Evolutionary conservation across 2,888 invertebrate species (phyloP), one percentile per base, ranked within the genome.

Genomic region (Taphrorychus bicolor): DNA sequence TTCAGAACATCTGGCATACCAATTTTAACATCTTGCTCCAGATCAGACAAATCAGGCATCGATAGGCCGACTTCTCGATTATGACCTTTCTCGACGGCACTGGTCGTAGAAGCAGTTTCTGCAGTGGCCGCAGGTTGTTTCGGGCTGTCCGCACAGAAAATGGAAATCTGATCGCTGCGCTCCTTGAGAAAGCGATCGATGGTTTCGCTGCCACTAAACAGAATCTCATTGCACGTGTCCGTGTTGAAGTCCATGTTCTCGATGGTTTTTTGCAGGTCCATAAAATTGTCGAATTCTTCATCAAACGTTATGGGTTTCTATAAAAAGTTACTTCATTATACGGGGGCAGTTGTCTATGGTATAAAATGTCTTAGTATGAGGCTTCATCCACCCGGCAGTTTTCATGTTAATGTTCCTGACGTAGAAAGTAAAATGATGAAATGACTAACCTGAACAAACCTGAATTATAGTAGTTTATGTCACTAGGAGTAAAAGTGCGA

Each of bases 41-140:
- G 63, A 42, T 79, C 80, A 5, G 66, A 72, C 58, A 82, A 74
- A 69, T 81, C 81, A 0, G 81, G 82, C 79, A 82, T 81, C 0
- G 82, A 82, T 40, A 82, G 70, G 68, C 78, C 78, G 7, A 81
- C 76, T 65, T 78, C 76, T 49, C 69, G 63, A 40, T 60, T 69
- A n/a, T 24, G 64, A 2, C 23, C 69, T 23, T 71, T 72, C n/a
- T 71, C 66, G 4, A 21, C 22, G 16, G 32, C 21, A 54, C n/a
- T n/a, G n/a, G n/a, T n/a, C n/a, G n/a, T n/a, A n/a, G n/a, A n/a
- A n/a, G n/a, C n/a, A n/a, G 23, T n/a, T 3, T 24, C 40, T 9
- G 11, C 32, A 32, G 14, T 54, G 5, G 3, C 24, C 9, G 19
- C 42, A 19, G 21, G 17, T 5, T 18, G 16, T 61, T 62, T 61